Conservation (phyloP, 2,113 vertebrate species). For the Saiga tatarica region DNA sequence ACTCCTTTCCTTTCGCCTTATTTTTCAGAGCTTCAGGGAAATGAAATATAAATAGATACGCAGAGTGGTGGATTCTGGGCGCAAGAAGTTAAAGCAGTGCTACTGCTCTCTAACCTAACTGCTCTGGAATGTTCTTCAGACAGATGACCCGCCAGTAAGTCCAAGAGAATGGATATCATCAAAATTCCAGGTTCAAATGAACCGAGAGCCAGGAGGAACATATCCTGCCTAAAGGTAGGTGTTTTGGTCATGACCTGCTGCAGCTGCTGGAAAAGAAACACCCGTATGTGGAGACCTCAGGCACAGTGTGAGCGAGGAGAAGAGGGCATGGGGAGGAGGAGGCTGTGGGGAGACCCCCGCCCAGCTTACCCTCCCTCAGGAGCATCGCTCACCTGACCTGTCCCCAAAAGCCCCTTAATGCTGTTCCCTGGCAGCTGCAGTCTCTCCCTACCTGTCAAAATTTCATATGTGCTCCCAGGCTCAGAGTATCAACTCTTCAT, state of each 20-base stretch:
- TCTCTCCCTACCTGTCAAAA: neutral
- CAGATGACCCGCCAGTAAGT: neutral
- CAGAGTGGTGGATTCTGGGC: neutral
- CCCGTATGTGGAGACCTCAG: neutral
- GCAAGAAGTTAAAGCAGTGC: neutral
- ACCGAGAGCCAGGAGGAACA: neutral
- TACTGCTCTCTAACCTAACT: neutral
- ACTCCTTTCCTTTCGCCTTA: neutral
- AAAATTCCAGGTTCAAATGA: neutral
- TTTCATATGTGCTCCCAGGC: neutral
- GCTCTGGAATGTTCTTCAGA: neutral
- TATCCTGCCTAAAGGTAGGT: neutral
- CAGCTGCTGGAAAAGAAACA: neutral
- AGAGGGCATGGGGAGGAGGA: fast-evolving
- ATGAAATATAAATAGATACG: neutral
- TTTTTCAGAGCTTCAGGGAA: neutral
- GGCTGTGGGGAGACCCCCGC: no score
- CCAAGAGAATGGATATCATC: neutral
- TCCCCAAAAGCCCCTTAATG: neutral
- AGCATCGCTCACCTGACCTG: neutral
- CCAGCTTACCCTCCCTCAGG: neutral
- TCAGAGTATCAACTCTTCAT: neutral
- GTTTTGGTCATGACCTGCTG: neutral
- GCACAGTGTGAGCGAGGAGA: neutral
- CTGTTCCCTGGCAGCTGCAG: neutral